A percentile compares a stretch with the other conserved stretches of the same genome.
phyloP scores from a whole-genome alignment of 2,797 vertebrate genomes.

The Etheostoma nigrum region DNA sequence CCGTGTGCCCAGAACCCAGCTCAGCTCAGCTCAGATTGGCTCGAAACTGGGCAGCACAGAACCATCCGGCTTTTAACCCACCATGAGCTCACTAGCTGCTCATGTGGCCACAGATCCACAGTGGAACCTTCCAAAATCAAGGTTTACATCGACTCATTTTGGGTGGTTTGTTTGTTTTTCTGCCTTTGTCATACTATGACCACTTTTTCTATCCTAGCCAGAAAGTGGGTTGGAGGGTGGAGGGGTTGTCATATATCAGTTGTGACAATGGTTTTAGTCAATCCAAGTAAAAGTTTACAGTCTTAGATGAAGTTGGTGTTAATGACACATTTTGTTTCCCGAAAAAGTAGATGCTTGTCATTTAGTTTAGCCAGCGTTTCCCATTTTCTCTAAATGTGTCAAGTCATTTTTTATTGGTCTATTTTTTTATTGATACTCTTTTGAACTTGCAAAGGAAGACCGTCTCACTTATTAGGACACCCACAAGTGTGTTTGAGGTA shows the following conservation, averaged over 20 bases:
- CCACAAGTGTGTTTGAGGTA: slow-evolving; percentile 71
- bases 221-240: slow-evolving; percentile 13
- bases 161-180: slow-evolving; percentile 62
- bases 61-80: slow-evolving; percentile 48
- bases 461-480: slow-evolving; percentile 55
- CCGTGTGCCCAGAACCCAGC: slow-evolving; percentile 67
- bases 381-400: slow-evolving; percentile 9
- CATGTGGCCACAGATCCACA: slow-evolving; percentile 55
- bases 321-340: slow-evolving; percentile 20
- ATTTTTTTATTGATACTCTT: slow-evolving; percentile 55
- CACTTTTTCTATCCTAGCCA: slow-evolving; percentile 24
- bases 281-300: neutral
- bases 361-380: slow-evolving; percentile 17
- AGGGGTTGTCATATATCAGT: slow-evolving; percentile 31
- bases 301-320: slow-evolving; percentile 18
- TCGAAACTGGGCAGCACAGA: slow-evolving; percentile 36
- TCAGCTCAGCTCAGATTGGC: slow-evolving; percentile 65
- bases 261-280: slow-evolving; percentile 18
- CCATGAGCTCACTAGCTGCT: slow-evolving; percentile 56
- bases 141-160: slow-evolving; percentile 42
- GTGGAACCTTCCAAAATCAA: slow-evolving; percentile 48
- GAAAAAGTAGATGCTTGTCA: slow-evolving; percentile 22
- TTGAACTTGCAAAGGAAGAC: slow-evolving; percentile 56
- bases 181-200: slow-evolving; percentile 45
- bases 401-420: slow-evolving; percentile 40